phyloP scores from a whole-genome alignment of 2,797 vertebrate species.

The Triplophysa bombifrons region DNA sequence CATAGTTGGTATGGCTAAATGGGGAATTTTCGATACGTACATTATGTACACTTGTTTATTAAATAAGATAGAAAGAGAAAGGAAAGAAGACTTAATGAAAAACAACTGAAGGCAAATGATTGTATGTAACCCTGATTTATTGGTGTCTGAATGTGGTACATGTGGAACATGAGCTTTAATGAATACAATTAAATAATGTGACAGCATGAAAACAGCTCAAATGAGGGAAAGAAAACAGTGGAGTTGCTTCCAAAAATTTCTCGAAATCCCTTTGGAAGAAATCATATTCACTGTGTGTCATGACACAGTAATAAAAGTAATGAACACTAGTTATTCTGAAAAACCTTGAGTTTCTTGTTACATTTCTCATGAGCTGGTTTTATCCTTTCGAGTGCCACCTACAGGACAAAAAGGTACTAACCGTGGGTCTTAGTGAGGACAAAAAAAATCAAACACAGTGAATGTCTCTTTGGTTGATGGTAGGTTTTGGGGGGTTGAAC shows the following conservation, averaged over 20 bases:
- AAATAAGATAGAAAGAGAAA: constrained; percentile 20
- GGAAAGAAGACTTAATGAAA: neutral
- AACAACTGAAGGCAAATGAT: constrained; percentile 10
- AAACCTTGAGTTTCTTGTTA: constrained; percentile 13
- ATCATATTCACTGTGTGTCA: neutral
- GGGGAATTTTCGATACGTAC: neutral
- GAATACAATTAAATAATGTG: constrained; percentile 63
- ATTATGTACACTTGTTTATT: neutral
- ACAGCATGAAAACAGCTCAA: constrained; percentile 25
- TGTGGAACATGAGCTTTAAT: constrained; percentile 63
- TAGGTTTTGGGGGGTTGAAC: neutral
- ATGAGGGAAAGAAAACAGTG: constrained; percentile 24
- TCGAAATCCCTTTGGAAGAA: neutral
- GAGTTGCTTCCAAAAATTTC: constrained; percentile 4
- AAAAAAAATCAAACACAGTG: constrained; percentile 1
- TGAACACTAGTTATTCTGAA: neutral
- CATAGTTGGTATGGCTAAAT: too few species aligned
- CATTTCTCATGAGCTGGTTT: constrained; percentile 10
- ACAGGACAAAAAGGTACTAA: neutral
- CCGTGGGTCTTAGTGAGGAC: neutral
- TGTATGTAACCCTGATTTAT: constrained; percentile 71
- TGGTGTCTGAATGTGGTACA: constrained; percentile 66
- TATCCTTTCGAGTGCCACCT: neutral
- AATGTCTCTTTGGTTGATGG: constrained; percentile 10
- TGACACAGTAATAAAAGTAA: too few species aligned